Percentiles rank a stretch among this genome's conserved stretches.
phyloP scores from a whole-genome alignment of 2,113 vertebrate species.

The Dicaeum eximium region DNA sequence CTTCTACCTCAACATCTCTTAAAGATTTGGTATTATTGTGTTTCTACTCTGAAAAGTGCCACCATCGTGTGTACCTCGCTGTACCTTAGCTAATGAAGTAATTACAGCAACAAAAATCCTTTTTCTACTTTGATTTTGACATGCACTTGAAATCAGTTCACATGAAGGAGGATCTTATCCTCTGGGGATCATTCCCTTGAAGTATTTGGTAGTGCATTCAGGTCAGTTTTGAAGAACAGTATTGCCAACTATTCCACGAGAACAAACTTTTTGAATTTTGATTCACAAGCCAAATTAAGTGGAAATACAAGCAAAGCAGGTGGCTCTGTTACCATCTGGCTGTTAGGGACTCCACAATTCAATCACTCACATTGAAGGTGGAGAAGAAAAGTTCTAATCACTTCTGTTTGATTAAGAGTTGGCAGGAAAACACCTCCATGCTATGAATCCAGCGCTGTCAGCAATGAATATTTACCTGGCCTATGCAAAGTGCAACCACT shows the following conservation, averaged over 20 bases:
- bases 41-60: not conserved
- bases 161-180: not conserved
- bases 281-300: not conserved
- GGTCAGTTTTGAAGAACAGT: not conserved
- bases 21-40: not conserved
- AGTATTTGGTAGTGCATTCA: not conserved
- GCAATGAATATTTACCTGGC: not conserved
- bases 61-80: rapidly evolving
- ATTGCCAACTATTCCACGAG: not conserved
- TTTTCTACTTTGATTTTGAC: not conserved
- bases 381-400: not conserved
- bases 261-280: not conserved
- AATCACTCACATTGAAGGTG: not conserved
- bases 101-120: not conserved
- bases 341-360: not conserved
- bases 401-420: not conserved
- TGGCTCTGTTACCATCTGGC: not conserved
- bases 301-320: not conserved
- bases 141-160: not conserved
- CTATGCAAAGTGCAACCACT: not conserved
- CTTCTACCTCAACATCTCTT: not conserved
- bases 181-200: not conserved
- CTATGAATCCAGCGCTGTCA: not conserved
- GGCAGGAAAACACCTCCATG: not conserved
- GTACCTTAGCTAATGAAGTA: not conserved